Evolutionary conservation across 2,888 invertebrate genomes (phyloP).

Genomic region (Pimpla rufipes): DNA sequence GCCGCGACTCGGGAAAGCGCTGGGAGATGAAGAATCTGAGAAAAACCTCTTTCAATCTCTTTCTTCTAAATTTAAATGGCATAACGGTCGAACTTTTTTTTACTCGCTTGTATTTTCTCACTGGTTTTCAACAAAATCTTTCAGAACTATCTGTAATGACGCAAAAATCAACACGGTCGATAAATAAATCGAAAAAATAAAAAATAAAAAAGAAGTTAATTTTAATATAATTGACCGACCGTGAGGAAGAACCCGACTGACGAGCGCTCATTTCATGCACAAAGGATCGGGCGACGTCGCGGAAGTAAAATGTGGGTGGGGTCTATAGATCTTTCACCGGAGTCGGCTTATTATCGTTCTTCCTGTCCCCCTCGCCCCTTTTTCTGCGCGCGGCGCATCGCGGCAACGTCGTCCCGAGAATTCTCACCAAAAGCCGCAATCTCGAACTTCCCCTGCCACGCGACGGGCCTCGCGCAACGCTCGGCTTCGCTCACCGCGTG

Average conservation of each 20-base stretch:
- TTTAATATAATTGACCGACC: not conserved
- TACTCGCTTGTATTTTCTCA: not conserved
- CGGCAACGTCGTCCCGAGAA: constrained; percentile 30
- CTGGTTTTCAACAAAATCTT: not conserved
- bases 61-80: not conserved
- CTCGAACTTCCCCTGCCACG: constrained; percentile 25
- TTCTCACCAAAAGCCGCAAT: constrained; percentile 57
- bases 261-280: constrained; percentile 9
- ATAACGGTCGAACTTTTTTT: not conserved
- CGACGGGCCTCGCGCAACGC: constrained; percentile 54
- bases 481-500: constrained; percentile 37
- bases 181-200: no score
- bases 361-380: not conserved
- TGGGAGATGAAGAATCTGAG: not conserved
- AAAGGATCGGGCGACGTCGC: constrained; percentile 11
- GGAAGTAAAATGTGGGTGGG: constrained; percentile 29
- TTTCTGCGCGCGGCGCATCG: constrained; percentile 3
- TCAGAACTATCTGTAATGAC: no score
- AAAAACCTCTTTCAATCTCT: not conserved
- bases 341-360: constrained; percentile 37
- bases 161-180: no score
- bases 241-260: not conserved
- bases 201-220: no score
- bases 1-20: not conserved
- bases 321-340: constrained; percentile 6